Percentiles rank a stretch among this genome's conserved stretches.
Conservation (phyloP, 2,888 invertebrate genomes). For the Tuberolachnus salignus region DNA sequence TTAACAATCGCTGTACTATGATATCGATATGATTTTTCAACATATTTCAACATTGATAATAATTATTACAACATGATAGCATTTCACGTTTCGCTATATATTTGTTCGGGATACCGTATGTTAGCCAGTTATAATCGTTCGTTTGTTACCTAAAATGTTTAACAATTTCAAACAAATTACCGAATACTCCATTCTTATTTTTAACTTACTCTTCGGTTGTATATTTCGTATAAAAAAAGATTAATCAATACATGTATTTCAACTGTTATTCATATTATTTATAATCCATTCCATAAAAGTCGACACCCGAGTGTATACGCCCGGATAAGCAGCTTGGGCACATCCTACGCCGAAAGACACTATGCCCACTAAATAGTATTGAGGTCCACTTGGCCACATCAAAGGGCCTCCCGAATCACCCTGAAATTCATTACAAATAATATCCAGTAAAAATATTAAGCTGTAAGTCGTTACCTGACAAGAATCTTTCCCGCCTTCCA, state of each 20-base stretch:
- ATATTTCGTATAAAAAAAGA: too few species aligned
- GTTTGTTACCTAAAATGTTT: too few species aligned
- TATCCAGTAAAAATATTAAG: background rate
- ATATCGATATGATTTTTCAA: too few species aligned
- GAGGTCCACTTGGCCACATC: background rate
- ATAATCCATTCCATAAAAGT: slow-evolving; percentile 25
- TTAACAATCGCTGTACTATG: too few species aligned
- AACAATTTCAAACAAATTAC: too few species aligned
- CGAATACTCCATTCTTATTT: too few species aligned
- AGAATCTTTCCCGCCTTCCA: slow-evolving; percentile 47
- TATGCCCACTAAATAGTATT: slow-evolving; percentile 19
- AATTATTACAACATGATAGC: too few species aligned
- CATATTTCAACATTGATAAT: too few species aligned
- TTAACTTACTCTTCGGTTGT: too few species aligned
- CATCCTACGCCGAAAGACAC: slow-evolving; percentile 32
- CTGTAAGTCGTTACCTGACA: slow-evolving; percentile 31
- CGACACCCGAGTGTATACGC: slow-evolving; percentile 13
- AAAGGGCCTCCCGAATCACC: slow-evolving; percentile 31
- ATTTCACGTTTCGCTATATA: too few species aligned
- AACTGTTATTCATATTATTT: background rate
- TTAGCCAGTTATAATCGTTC: too few species aligned
- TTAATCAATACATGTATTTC: background rate
- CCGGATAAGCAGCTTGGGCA: slow-evolving; percentile 1
- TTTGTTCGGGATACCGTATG: too few species aligned
- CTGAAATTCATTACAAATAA: background rate